Base-by-base conservation (phyloP, 2,797 vertebrate species). In the Antennarius maculatus region DNA sequence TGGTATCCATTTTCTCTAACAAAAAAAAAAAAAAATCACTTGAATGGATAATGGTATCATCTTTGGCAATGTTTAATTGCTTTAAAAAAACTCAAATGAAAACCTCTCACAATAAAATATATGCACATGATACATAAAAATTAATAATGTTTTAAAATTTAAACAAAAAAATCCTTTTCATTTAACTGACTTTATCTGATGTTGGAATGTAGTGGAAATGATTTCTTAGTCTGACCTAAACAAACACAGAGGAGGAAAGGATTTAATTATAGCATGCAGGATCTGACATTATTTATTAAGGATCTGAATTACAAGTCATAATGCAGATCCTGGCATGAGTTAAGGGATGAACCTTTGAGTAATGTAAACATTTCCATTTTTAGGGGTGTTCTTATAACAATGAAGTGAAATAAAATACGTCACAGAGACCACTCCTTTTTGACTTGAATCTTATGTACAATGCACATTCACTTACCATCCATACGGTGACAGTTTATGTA, bases 401-500 rank as follows among this genome's bases (percentile, higher is more conserved):
- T 62, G 46, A 46, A 28, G 23, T 57, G 48, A 17, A 47, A 27
- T 8, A 10, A 69, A 3, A 17, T 17, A 64, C n/a, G 52, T 51
- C 31, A 34, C 2, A 64, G 4, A 45, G 10, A 18, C 29, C 5
- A n/a, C n/a, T 2, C 31, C 18, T 54, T 45, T n/a, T 3, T 9
- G 6, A 9, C 6, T 7, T 3, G 2, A 54, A 29, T 15, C 12
- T 46, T 10, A 45, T 75, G 75, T 62, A 76, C 68, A 74, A 41
- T 74, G 78, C 64, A 77, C 72, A 74, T 74, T 62, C 72, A 69
- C 18, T 31, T 9, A 49, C 72, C 9, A 59, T 65, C 85, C 90
- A 88, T 77, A 72, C 11, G 87, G 79, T 77, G 86, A 83, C 82
- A 54, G 5, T 78, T 42, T 4, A 45, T 54, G 67, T 54, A 80